These are phyloP conservation scores for Lepidurus apus DNA, from an alignment of 1,140 invertebrate species.

Conservation along the genomic window DNA sequence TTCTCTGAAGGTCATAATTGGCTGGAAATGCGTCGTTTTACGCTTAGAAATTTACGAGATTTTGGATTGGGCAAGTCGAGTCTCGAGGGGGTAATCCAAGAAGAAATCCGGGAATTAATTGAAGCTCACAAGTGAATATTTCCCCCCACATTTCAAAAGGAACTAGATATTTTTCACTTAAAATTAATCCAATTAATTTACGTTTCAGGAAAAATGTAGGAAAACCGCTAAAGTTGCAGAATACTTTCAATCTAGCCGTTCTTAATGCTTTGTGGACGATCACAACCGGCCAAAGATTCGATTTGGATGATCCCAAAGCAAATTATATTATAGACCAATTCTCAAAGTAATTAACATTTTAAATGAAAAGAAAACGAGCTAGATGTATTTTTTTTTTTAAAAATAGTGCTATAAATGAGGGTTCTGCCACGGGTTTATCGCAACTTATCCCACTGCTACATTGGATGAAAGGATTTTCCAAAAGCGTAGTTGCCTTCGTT, in stretches of 20 bases:
- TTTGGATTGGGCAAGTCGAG: constrained; percentile 37
- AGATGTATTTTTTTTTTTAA: too few relatives aligned
- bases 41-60: constrained; percentile 35
- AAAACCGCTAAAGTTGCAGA: not conserved
- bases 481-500: too few relatives aligned
- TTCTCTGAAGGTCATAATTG: constrained; percentile 33
- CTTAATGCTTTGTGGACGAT: not conserved
- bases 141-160: too few relatives aligned
- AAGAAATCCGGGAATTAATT: constrained; percentile 35
- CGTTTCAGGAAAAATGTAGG: constrained; percentile 8
- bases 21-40: constrained; percentile 35
- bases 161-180: too few relatives aligned
- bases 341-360: not conserved
- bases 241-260: constrained; percentile 27
- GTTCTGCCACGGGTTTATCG: too few relatives aligned
- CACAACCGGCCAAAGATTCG: constrained; percentile 25
- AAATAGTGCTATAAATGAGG: too few relatives aligned
- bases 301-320: not conserved
- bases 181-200: too few relatives aligned
- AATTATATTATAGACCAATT: not conserved
- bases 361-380: too few relatives aligned
- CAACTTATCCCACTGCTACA: too few relatives aligned
- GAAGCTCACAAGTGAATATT: too few relatives aligned
- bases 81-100: constrained; percentile 35
- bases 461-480: too few relatives aligned